Evolutionary conservation across 2,113 vertebrate species (phyloP), one percentile per base, ranked within the genome.

Genomic region (Chelonoidis abingdonii): DNA sequence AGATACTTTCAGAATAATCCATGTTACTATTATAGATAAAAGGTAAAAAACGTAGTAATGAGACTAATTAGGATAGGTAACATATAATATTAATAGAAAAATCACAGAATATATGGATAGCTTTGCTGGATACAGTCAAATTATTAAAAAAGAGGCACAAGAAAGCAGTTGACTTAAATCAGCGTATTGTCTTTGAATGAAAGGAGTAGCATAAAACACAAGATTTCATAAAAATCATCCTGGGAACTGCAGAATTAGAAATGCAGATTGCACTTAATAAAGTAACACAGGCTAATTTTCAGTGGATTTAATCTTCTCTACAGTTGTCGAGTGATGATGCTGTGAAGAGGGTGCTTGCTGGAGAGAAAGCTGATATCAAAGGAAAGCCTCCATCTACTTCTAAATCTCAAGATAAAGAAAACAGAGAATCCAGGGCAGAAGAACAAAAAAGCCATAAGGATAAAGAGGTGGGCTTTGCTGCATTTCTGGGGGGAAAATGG

Each of bases 251-350:
- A 65, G 44, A 80, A 52, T 21, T 65, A 72, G 69, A n/a, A 78
- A 88, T 31, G 52, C 83, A 75, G 12, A 29, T 82, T 11, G 14
- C 35, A 24, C 72, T 82, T 81, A 25, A 10, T 92, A 24, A 75
- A 54, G 41, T 5, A 25, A 10, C 57, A 82, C 14, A 21, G 6
- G 1, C 3, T 76, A 1, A 25, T 87, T 88, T 82, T 14, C 35
- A 1, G 52, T 24, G 16, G 65, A 1, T 35, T 80, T 83, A 38
- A 17, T 80, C 79, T 62, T 35, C 47, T 59, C 80, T 86, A 52
- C 76, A 99, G 99, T 92, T 99, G 44, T 98, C 99, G 90, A 99
- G 99, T 89, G 99, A 99, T 1, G 99, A 99, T 8, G 99, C 99
- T 10, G 99, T 99, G 53, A 99, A 98, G 97, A 98, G 96, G 59